A percentile compares a stretch with the other conserved stretches of the same genome.
These are phyloP conservation scores for Molossus alvarezi DNA, from an alignment of 2,797 vertebrate genomes.

Conservation along the genomic window DNA sequence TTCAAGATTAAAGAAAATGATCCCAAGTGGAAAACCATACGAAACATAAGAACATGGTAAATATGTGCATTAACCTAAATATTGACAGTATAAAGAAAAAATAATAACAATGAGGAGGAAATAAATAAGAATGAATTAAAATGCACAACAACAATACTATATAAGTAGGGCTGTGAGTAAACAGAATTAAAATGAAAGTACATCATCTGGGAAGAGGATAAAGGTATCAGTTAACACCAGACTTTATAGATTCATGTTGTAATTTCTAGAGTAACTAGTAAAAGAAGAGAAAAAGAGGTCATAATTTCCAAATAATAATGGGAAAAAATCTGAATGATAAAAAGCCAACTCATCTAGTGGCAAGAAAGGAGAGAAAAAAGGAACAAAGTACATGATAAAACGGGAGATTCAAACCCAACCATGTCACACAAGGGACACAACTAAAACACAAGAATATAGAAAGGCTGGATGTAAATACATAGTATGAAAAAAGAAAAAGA, in stretches of 20 bases:
- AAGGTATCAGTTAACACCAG: neutral
- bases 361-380: neutral
- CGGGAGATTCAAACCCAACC: neutral
- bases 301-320: conserved; percentile 21
- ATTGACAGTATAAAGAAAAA: neutral
- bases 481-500: neutral
- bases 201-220: neutral
- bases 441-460: conserved; percentile 21
- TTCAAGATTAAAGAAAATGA: conserved; percentile 37
- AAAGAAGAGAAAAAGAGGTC: conserved; percentile 7
- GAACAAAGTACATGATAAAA: neutral
- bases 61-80: neutral
- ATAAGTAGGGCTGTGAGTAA: neutral
- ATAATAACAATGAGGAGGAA: neutral
- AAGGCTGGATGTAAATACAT: neutral
- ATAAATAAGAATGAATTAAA: conserved; percentile 25
- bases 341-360: conserved; percentile 27
- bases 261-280: conserved; percentile 32
- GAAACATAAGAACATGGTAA: conserved; percentile 14
- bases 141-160: neutral
- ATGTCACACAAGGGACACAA: neutral
- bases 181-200: neutral
- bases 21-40: neutral
- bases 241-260: neutral
- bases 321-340: neutral